Percentiles rank a stretch among this genome's conserved stretches.
phyloP scores from a whole-genome alignment of 2,888 invertebrate species.

The Rhagonycha lutea region DNA sequence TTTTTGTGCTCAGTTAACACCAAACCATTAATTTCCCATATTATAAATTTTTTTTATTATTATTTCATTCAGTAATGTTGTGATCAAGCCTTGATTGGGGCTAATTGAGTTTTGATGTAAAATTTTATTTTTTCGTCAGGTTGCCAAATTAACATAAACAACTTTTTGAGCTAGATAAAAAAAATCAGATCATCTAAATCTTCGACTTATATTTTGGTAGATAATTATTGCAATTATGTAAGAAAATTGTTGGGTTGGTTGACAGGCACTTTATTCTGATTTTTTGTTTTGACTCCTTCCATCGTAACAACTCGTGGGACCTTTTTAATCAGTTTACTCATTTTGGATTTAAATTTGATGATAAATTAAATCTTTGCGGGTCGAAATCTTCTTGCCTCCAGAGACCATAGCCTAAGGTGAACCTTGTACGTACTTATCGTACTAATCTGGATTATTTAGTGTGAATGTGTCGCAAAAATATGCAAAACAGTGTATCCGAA shows the following conservation, averaged over 20 bases:
- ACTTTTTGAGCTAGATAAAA: neutral
- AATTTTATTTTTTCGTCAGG: neutral
- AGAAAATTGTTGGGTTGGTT: neutral
- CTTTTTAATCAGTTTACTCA: neutral
- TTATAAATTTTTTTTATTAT: neutral
- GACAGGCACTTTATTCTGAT: neutral
- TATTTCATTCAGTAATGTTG: no score
- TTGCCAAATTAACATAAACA: neutral
- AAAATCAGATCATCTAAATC: neutral
- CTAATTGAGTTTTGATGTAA: neutral
- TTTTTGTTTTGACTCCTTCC: neutral
- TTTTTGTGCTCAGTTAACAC: neutral
- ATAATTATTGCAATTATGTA: neutral
- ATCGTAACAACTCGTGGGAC: neutral
- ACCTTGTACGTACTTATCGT: neutral
- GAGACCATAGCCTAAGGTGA: neutral
- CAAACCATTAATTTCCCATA: neutral
- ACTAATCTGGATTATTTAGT: neutral
- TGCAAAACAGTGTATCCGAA: neutral
- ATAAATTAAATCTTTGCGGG: neutral
- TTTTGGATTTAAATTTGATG: neutral
- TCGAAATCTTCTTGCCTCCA: neutral
- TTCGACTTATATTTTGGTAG: neutral
- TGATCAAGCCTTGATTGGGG: no score
- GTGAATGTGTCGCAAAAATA: neutral